These are phyloP conservation scores for Eunapius fragilis DNA, from an alignment of 37 sponge, comb jelly and placozoan species.

Conservation along the genomic window DNA sequence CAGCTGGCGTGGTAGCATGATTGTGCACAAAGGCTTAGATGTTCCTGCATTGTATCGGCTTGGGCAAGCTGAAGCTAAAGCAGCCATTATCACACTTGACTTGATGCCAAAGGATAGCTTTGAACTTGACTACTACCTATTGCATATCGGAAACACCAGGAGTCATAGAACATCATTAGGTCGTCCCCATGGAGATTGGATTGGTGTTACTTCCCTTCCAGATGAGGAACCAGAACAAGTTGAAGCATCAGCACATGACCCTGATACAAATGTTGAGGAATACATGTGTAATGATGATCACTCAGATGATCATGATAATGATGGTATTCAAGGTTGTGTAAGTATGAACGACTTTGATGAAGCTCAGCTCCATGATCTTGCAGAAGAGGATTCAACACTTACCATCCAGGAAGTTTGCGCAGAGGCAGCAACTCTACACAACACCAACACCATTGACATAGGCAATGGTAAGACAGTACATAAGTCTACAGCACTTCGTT, in stretches of 20 bases:
- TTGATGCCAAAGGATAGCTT: not conserved
- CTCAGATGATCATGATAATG: not conserved
- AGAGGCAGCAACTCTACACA: not conserved
- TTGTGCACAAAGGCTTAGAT: not conserved
- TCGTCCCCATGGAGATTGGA: not conserved
- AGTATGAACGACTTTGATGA: slow-evolving; percentile 3
- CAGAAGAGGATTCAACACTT: not conserved
- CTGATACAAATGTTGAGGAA: not conserved
- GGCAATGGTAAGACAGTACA: not conserved
- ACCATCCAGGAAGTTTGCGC: not conserved
- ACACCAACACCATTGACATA: not conserved
- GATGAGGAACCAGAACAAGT: not conserved
- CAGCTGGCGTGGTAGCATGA: not conserved
- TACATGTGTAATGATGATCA: not conserved
- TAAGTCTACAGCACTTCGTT: not conserved
- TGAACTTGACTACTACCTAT: not conserved
- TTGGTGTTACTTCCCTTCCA: not conserved
- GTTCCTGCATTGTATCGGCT: not conserved
- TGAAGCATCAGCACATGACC: too few species aligned
- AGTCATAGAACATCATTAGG: not conserved
- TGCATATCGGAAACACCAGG: not conserved
- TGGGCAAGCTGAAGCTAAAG: too few species aligned
- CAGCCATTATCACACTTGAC: too few species aligned
- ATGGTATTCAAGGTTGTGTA: not conserved
- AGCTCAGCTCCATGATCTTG: not conserved